Conservation (phyloP, 2,888 invertebrate species). For the Vesta saturnalis region DNA sequence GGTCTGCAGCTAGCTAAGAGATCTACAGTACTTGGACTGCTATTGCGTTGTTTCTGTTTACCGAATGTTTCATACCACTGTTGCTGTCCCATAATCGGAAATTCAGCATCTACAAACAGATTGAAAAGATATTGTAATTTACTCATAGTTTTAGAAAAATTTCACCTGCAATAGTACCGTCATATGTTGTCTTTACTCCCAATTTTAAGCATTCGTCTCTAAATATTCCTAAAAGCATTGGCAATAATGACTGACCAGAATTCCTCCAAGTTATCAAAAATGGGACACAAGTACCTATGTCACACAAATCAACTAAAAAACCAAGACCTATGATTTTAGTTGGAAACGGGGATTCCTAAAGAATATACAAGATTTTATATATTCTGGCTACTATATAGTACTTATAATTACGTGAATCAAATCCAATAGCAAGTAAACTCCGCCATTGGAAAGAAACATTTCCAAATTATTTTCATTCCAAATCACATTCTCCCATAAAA, state of each 20-base stretch:
- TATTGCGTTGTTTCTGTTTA: conserved; percentile 47
- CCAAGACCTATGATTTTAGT: conserved; percentile 60
- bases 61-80: conserved; percentile 57
- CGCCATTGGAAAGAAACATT: conserved; percentile 58
- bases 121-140: neutral
- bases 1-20: conserved; percentile 61
- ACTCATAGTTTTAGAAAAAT: conserved; percentile 3
- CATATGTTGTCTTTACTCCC: conserved; percentile 51
- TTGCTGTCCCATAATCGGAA: conserved; percentile 59
- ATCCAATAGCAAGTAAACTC: conserved; percentile 59
- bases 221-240: conserved; percentile 60
- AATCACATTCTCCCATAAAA: conserved; percentile 60
- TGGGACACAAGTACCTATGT: conserved; percentile 55
- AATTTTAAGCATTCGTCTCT: conserved; percentile 59
- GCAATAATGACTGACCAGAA: conserved; percentile 53
- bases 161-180: conserved; percentile 57
- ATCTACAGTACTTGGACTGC: conserved; percentile 58
- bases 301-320: conserved; percentile 59
- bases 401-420: conserved; percentile 51
- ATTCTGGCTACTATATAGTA: neutral
- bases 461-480: conserved; percentile 47
- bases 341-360: conserved; percentile 50
- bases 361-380: conserved; percentile 14
- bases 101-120: conserved; percentile 41
- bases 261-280: conserved; percentile 63